These are phyloP conservation scores for Dicycla oo DNA, from an alignment of 2,888 invertebrate genomes.

Conservation along the genomic window DNA sequence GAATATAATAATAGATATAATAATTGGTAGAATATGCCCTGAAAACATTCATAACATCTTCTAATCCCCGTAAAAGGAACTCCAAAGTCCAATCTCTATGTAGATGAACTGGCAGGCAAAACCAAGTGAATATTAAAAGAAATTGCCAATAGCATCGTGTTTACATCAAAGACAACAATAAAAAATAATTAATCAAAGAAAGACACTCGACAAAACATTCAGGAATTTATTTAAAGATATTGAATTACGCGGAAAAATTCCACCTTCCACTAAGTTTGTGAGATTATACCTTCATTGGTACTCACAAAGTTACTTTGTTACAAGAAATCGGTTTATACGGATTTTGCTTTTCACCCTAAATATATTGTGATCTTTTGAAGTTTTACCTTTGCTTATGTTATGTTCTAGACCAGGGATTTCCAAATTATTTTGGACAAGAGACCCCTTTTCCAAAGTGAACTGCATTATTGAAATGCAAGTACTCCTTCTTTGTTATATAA, in stretches of 20 bases:
- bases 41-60: background rate
- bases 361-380: conserved; percentile 13
- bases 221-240: conserved; percentile 47
- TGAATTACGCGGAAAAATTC: conserved; percentile 46
- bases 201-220: conserved; percentile 32
- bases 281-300: conserved; percentile 16
- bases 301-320: conserved; percentile 44
- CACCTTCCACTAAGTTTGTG: conserved; percentile 36
- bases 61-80: background rate
- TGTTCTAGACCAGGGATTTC: no score
- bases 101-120: background rate
- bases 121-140: background rate
- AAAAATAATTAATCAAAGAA: conserved; percentile 47
- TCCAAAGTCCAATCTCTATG: background rate
- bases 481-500: no score
- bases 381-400: background rate
- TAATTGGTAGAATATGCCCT: background rate
- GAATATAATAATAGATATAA: no score
- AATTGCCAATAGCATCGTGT: conserved; percentile 16
- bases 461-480: no score
- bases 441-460: no score
- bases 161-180: conserved; percentile 32
- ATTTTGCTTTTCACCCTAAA: conserved; percentile 8
- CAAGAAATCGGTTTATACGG: conserved; percentile 25
- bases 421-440: no score